Percentiles rank a stretch among this genome's conserved stretches.
These are phyloP conservation scores for Ectropis crepuscularia DNA, from an alignment of 2,888 invertebrate species.

Conservation along the genomic window DNA sequence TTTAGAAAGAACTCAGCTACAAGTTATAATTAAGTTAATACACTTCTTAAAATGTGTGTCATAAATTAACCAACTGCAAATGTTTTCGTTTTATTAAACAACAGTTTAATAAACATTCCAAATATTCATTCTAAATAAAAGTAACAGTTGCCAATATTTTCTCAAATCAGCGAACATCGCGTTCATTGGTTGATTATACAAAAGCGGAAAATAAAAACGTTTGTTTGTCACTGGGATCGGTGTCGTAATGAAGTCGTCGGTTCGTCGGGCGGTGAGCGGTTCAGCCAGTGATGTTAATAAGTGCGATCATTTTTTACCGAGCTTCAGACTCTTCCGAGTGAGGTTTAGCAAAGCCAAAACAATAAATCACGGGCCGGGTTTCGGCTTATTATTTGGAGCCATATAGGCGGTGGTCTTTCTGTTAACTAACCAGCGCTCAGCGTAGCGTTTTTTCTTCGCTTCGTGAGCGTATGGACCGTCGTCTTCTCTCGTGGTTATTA, in stretches of 20 bases:
- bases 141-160: conserved; percentile 15
- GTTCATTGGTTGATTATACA: conserved; percentile 50
- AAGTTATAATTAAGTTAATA: too few species aligned
- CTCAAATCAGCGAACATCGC: conserved; percentile 31
- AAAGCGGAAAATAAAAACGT: conserved; percentile 53
- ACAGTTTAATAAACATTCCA: too few species aligned
- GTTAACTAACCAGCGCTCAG: conserved; percentile 72
- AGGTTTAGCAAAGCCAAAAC: conserved; percentile 79
- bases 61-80: too few species aligned
- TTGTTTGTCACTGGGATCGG: conserved; percentile 57
- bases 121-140: not conserved
- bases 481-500: conserved; percentile 68
- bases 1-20: too few species aligned
- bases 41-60: too few species aligned
- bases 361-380: conserved; percentile 77
- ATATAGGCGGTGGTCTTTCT: conserved; percentile 67
- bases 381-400: conserved; percentile 78
- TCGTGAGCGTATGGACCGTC: conserved; percentile 50
- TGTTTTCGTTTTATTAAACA: too few species aligned
- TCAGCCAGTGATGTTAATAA: conserved; percentile 75
- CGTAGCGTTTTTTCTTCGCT: conserved; percentile 68
- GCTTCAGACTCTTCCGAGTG: conserved; percentile 76
- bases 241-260: conserved; percentile 67
- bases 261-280: conserved; percentile 45
- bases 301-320: conserved; percentile 81